Percentiles rank a stretch among this genome's conserved stretches.
Evolutionary conservation across 2,113 vertebrate species (phyloP).

Genomic region (Furnarius figulus): DNA sequence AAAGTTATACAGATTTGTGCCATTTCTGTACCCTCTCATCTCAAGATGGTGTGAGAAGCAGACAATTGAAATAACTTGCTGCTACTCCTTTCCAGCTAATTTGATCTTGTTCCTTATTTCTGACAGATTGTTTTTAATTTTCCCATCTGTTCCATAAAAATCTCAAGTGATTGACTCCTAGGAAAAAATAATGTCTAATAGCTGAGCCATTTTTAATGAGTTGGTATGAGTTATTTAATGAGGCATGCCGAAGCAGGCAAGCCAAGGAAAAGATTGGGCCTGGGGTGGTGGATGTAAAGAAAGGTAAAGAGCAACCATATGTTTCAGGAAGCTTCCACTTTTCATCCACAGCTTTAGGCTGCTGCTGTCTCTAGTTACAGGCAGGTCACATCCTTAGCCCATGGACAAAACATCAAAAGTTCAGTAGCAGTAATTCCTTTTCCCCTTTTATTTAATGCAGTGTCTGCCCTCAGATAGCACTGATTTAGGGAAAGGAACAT

Average conservation of each 20-base stretch:
- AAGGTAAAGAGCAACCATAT: slow-evolving; percentile 8
- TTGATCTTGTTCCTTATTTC: slow-evolving; percentile 74
- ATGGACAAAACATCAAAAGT: background rate
- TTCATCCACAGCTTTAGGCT: background rate
- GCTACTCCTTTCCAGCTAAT: slow-evolving; percentile 71
- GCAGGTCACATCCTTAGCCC: background rate
- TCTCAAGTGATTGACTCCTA: slow-evolving; percentile 61
- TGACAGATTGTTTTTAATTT: slow-evolving; percentile 74
- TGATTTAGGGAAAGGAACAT: background rate
- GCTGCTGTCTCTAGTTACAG: background rate
- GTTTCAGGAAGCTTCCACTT: background rate
- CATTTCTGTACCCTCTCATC: slow-evolving; percentile 58
- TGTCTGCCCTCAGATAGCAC: background rate
- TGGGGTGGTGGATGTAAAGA: slow-evolving; percentile 7
- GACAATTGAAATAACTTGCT: slow-evolving; percentile 71
- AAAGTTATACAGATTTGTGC: slow-evolving; percentile 62
- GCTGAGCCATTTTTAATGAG: slow-evolving; percentile 66
- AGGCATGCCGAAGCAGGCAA: background rate
- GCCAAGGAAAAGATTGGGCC: slow-evolving; percentile 21
- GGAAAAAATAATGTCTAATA: slow-evolving; percentile 65
- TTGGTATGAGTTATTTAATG: slow-evolving; percentile 58
- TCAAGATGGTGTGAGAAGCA: slow-evolving; percentile 71
- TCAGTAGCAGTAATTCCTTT: background rate
- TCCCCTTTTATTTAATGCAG: background rate
- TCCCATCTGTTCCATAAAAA: slow-evolving; percentile 74